Evolutionary conservation across 2,888 invertebrate genomes (phyloP).

Genomic region (Siphonodentalium dalli): DNA sequence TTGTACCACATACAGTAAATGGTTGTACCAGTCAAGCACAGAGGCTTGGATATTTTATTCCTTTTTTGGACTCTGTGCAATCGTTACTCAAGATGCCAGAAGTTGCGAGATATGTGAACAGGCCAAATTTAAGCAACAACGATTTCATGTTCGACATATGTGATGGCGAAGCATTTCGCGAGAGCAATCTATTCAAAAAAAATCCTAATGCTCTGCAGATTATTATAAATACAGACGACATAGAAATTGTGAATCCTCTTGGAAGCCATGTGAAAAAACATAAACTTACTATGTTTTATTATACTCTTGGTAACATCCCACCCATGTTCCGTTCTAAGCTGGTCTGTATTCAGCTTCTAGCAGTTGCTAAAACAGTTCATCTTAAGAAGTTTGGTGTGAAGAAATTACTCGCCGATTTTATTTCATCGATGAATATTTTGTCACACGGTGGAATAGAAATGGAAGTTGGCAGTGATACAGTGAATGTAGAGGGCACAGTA

Average conservation of each 20-base stretch:
- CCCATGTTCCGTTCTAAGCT: slow-evolving; percentile 11
- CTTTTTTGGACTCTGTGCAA: too few relatives aligned
- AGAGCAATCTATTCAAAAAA: slow-evolving; percentile 1
- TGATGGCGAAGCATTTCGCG: too few relatives aligned
- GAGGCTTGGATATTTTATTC: too few relatives aligned
- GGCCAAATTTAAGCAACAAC: too few relatives aligned
- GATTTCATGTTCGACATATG: too few relatives aligned
- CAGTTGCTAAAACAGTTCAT: slow-evolving; percentile 8
- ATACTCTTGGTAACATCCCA: slow-evolving; percentile 11
- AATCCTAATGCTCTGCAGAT: slow-evolving; percentile 5
- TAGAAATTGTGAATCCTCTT: slow-evolving; percentile 14
- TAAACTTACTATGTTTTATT: slow-evolving; percentile 17
- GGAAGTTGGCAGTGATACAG: not conserved
- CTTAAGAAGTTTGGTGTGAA: slow-evolving; percentile 9
- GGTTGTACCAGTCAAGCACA: too few relatives aligned
- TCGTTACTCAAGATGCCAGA: too few relatives aligned
- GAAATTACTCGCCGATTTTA: slow-evolving; percentile 11
- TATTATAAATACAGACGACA: slow-evolving; percentile 4
- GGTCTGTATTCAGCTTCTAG: slow-evolving; percentile 11
- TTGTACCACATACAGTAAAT: too few relatives aligned
- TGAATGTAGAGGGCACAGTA: slow-evolving; percentile 6
- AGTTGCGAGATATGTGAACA: too few relatives aligned
- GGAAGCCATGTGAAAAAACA: slow-evolving; percentile 20
- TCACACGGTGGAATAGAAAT: slow-evolving; percentile 5
- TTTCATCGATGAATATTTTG: slow-evolving; percentile 8